phyloP scores from a whole-genome alignment of 2,888 invertebrate species.

The Lasioglossum pauxillum region DNA sequence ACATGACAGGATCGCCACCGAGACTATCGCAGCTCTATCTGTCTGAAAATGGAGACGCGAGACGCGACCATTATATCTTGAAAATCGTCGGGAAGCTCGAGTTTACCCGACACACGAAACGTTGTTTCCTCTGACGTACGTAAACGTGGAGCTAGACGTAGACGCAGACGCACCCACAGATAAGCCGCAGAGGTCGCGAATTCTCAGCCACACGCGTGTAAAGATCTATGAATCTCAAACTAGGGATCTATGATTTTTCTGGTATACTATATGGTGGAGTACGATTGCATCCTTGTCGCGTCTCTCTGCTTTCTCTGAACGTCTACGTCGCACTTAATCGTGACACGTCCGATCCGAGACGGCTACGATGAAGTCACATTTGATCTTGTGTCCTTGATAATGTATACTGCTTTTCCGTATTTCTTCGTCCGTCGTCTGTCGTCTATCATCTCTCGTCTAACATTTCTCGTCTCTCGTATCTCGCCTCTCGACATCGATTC shows the following conservation, averaged over 20 bases:
- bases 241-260: background rate
- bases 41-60: conserved; percentile 71
- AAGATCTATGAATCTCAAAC: too few species aligned
- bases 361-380: background rate
- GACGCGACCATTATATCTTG: conserved; percentile 73
- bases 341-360: background rate
- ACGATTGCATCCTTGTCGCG: background rate
- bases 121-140: conserved; percentile 69
- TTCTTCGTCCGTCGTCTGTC: background rate
- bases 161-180: conserved; percentile 39
- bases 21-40: conserved; percentile 16
- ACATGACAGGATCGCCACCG: background rate
- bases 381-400: background rate
- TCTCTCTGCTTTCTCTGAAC: conserved; percentile 15
- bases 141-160: conserved; percentile 36
- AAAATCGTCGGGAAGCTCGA: conserved; percentile 72
- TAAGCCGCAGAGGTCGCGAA: conserved; percentile 14
- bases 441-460: background rate
- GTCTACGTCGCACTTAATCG: background rate
- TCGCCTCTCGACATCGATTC: background rate
- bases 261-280: background rate
- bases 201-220: background rate
- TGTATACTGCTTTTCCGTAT: background rate
- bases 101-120: conserved; percentile 76
- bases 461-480: background rate